Base-by-base conservation (phyloP, 2,888 invertebrate genomes). In the Aphrophora alni region DNA sequence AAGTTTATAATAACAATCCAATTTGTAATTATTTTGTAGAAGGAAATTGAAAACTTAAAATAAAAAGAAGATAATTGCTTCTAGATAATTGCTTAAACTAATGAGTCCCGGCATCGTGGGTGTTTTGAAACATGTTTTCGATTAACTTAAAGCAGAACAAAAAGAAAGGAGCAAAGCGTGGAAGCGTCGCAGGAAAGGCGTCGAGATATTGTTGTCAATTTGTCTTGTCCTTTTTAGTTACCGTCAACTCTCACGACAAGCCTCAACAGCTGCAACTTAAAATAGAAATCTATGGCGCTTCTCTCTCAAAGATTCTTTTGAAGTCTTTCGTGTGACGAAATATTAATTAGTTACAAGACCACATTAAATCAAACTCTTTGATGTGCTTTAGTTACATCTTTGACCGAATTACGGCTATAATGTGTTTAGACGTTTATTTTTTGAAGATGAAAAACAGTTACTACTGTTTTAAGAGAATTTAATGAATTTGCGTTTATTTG, bases 201-300 rank as follows among this genome's bases (percentile, higher is more conserved):
- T 2, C 59, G 14, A 8, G 59, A 59, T 59, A 59, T 59, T 59
- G 59, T 59, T 59, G n/a, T 21, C 59, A 59, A 59, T 59, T 59
- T 59, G 59, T 59, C 59, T 59, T 59, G 59, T 59, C 59, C 59
- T 59, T 4, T 59, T 59, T 59, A 59, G 59, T 59, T 59, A 59
- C 21, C 2, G 21, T 59, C 59, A 59, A 0, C n/a, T 59, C 59
- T n/a, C 59, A 10, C 1, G 21, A 59, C 59, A 21, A 21, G 59
- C 5, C 1, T 3, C 4, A 59, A 59, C 59, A 59, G 59, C 59
- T 59, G 59, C 59, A 2, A 59, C 59, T 59, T 21, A 14, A 59
- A 59, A 59, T 59, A 59, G 59, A 59, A n/a, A 59, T 5, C 59
- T 5, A 21, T 21, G 59, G 59, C 59, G 10, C 59, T 5, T 2